These are phyloP conservation scores for Nomada fabriciana DNA, from an alignment of 2,888 invertebrate species.

Conservation along the genomic window DNA sequence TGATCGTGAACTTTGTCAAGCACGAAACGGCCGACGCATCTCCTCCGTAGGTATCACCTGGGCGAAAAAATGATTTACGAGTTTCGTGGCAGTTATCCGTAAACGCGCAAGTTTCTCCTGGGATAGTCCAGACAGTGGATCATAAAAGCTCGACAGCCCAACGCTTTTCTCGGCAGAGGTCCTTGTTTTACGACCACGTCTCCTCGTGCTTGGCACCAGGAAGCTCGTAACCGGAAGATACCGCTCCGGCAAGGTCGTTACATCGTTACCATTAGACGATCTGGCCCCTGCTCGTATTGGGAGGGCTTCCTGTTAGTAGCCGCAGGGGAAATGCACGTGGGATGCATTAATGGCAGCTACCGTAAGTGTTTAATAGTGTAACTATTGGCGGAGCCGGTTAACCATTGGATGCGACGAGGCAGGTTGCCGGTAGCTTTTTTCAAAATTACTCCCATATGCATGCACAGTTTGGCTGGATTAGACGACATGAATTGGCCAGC, in stretches of 20 bases:
- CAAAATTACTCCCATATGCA: background rate
- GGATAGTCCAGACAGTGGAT: constrained; percentile 21
- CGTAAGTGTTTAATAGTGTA: constrained; percentile 72
- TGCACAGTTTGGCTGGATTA: background rate
- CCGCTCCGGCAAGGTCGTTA: constrained; percentile 65
- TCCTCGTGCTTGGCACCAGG: constrained; percentile 45
- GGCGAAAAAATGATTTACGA: constrained; percentile 32
- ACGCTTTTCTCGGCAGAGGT: constrained; percentile 35
- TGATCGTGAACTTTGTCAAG: background rate
- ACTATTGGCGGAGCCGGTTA: constrained; percentile 56
- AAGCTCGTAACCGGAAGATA: constrained; percentile 70
- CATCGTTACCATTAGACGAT: constrained; percentile 68
- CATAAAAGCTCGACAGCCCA: constrained; percentile 49
- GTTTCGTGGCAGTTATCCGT: constrained; percentile 24
- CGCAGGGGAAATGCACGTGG: constrained; percentile 70
- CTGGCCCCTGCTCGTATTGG: constrained; percentile 42
- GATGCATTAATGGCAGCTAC: constrained; percentile 67
- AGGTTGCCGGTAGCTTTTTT: constrained; percentile 3
- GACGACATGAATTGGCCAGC: background rate
- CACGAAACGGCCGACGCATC: background rate
- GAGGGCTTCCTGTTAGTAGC: constrained; percentile 68
- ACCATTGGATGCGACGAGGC: constrained; percentile 64
- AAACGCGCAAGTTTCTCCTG: constrained; percentile 28
- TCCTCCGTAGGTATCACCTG: constrained; percentile 21
- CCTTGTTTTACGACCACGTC: constrained; percentile 63